Base-by-base conservation (phyloP, 1,140 invertebrate genomes). In the Liolophura sinensis region DNA sequence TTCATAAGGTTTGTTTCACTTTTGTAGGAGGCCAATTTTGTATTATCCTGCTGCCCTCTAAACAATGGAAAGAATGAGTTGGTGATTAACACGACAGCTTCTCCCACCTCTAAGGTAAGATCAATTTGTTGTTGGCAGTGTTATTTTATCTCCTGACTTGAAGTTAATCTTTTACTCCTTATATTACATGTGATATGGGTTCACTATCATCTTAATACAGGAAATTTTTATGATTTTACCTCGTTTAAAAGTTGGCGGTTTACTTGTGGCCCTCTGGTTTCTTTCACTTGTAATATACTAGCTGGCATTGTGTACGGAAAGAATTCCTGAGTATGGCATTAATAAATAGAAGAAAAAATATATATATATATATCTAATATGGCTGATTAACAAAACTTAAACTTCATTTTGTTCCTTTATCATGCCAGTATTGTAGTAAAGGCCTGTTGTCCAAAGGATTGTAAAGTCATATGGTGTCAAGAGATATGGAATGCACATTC, bases 21-120 rank as follows among this genome's bases (percentile, higher is more conserved):
- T 1, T 60, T 70, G 9, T 62, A 73, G 71, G 61, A 73, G 24
- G 58, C 51, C 48, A 67, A 70, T 51, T 73, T 73, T 70, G 71
- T 73, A 16, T 54, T 73, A 65, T 67, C 69, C 47, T 73, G 66
- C 31, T 65, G 69, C 40, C 71, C 71, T 15, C 57, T 73, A 20
- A 54, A 70, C 16, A 47, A 58, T 25, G 71, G 71, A 22, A 59
- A 62, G 25, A 73, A 73, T 62, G 71, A 73, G 49, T 48, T 73
- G 59, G 49, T 62, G 16, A 67, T 73, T 24, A 46, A 65, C 52
- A 70, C 60, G 15, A 60, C 60, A n/a, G 48, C 27, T 25, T 68
- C 65, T 27, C 48, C 59, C 25, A 46, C 49, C 20, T 65, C 71
- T 31, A 67, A 67, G 65, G 71, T 72, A 59, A 49, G 63, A 46